Evolutionary conservation across 2,888 invertebrate genomes (phyloP).

Genomic region (Arrhopalites spinosus): DNA sequence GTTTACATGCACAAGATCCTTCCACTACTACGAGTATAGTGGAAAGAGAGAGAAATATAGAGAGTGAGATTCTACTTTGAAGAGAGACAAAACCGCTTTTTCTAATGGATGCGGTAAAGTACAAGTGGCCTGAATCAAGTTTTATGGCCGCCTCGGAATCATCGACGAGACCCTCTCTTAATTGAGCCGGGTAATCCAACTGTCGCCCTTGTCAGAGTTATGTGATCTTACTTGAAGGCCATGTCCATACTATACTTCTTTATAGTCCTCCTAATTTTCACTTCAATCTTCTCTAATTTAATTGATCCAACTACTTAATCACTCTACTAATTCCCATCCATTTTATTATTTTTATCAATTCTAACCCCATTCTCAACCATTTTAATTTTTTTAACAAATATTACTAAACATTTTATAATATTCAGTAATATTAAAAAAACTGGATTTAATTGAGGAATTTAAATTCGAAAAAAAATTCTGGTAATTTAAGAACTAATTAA

Average conservation of each 20-base stretch:
- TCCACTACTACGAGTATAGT: neutral
- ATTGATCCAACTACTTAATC: too few species aligned
- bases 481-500: too few species aligned
- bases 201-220: constrained; percentile 39
- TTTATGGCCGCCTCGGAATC: constrained; percentile 38
- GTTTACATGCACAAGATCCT: neutral
- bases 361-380: too few species aligned
- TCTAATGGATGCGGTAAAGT: constrained; percentile 28
- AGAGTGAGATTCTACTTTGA: constrained; percentile 8
- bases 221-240: constrained; percentile 29
- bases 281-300: neutral
- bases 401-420: too few species aligned
- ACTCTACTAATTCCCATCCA: too few species aligned
- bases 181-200: constrained; percentile 43
- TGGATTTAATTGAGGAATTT: too few species aligned
- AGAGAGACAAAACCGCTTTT: constrained; percentile 19
- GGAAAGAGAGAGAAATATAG: neutral
- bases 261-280: neutral
- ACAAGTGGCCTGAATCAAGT: constrained; percentile 38
- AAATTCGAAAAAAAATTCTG: too few species aligned
- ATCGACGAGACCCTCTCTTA: constrained; percentile 30
- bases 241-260: neutral
- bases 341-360: too few species aligned
- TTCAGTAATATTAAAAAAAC: too few species aligned
- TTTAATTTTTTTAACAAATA: too few species aligned